Conservation (phyloP, 2,797 vertebrate genomes). For the Carapus acus region DNA sequence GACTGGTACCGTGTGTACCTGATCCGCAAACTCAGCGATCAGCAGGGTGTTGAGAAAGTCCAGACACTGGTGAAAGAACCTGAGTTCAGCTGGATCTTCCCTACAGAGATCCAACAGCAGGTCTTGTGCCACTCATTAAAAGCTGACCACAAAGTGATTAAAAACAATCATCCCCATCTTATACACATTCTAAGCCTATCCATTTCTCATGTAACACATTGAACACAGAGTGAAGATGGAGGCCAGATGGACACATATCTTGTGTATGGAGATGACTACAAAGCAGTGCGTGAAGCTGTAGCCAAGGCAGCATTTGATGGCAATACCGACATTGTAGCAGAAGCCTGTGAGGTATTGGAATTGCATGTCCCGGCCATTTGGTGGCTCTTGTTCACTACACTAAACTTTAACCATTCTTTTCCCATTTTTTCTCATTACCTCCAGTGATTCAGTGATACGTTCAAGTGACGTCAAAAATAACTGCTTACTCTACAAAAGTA, state of each 20-base stretch:
- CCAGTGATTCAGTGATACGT: too few species aligned
- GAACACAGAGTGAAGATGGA: constrained; percentile 29
- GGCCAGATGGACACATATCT: constrained; percentile 42
- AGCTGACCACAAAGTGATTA: too few species aligned
- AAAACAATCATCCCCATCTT: too few species aligned
- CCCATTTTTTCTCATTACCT: too few species aligned
- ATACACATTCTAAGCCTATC: too few species aligned
- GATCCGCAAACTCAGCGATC: constrained; percentile 37
- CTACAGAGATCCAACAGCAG: constrained; percentile 38
- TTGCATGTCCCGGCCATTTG: too few species aligned
- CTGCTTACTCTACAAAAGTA: background rate
- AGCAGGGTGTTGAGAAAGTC: constrained; percentile 14
- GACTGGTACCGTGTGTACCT: constrained; percentile 46
- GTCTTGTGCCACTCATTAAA: constrained; percentile 12
- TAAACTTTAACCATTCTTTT: too few species aligned
- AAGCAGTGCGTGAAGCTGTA: constrained; percentile 36
- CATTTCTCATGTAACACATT: constrained; percentile 4
- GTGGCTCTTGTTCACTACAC: too few species aligned
- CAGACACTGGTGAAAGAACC: constrained; percentile 30
- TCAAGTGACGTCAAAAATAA: background rate
- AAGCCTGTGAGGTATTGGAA: constrained; percentile 68
- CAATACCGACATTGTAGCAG: constrained; percentile 39
- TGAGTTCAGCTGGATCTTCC: constrained; percentile 37
- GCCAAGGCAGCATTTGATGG: constrained; percentile 43
- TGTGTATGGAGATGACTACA: constrained; percentile 43